Evolutionary conservation across 2,797 vertebrate species (phyloP), one percentile per base, ranked within the genome.

Genomic region (Rhabdophis nuchalis): DNA sequence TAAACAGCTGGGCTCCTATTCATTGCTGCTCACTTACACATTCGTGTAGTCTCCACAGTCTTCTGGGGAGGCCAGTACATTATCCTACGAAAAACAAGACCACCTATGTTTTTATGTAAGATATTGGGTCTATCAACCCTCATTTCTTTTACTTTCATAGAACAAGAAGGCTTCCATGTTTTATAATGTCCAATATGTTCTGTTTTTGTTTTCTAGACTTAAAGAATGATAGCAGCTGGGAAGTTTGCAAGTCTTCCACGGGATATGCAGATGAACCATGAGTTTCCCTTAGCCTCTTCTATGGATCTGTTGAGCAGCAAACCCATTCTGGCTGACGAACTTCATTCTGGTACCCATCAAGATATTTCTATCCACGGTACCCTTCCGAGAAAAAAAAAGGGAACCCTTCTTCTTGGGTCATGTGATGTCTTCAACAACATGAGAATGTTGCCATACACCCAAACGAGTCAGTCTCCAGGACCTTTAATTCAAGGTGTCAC

Each of bases 181-280:
- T 93, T 92, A 89, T 95, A 88, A 50, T 46, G 18, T 82, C 36
- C 0, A 0, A 54, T 89, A 27, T 93, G 89, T 86, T 3, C 58
- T 90, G 91, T 64, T 95, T 93, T 95, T 87, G 29, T 92, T 93
- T 93, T 93, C 36, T 96, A 99, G 98, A 98, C 95, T 95, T 97
- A 95, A 61, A 99, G 97, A 97, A 98, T 98, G 98, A 99, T 99
- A 98, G 98, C 99, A 60, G 98, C 99, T 27, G 99, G 99, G 95
- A 99, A 98, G 94, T 98, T 98, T 95, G 98, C 99, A 92, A 99
- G 98, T 96, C 97, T 99, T 93, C 98, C 98, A 93, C 97, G 98
- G 97, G 98, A 98, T 18, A 96, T 98, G 92, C 97, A 98, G 1
- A 94, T 97, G 92, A 98, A 97, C 93, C 98, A 97, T 85, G 98